Evolutionary conservation across 2,797 vertebrate genomes (phyloP).

Genomic region (Onychomys leucogaster): DNA sequence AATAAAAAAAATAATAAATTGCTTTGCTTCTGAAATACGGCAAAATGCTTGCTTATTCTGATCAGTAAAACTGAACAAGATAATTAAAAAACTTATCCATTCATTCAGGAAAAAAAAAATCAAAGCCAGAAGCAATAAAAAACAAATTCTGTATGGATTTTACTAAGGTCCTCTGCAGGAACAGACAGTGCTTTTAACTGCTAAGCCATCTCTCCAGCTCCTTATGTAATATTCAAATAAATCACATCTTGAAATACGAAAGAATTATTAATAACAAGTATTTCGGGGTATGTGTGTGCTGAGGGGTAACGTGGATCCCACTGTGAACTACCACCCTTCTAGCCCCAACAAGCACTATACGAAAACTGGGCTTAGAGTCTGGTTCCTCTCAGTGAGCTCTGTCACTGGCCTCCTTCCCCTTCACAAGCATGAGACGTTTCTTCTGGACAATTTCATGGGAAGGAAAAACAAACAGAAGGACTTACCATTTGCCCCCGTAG

Average conservation of each 20-base stretch:
- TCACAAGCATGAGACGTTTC: neutral
- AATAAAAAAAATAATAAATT: no score
- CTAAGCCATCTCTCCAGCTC: no score
- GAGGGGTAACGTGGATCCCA: neutral
- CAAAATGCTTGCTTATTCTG: neutral
- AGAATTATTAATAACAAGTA: neutral
- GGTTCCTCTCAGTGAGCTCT: neutral
- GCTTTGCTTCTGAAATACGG: neutral
- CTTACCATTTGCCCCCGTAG: constrained; percentile 98
- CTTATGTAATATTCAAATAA: neutral
- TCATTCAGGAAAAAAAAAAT: neutral
- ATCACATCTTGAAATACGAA: constrained; percentile 16
- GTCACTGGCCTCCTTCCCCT: neutral
- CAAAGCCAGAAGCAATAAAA: neutral
- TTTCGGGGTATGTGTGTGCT: neutral
- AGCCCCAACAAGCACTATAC: neutral
- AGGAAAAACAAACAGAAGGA: neutral
- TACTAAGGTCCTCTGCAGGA: neutral
- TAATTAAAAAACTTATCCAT: neutral
- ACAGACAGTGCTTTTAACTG: neutral
- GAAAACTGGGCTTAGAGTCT: neutral
- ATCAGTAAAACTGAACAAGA: neutral
- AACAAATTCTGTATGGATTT: constrained; percentile 1
- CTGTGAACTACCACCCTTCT: neutral
- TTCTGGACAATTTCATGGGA: neutral